Base-by-base conservation (phyloP, 2,113 vertebrate species). In the Aviceda subcristata region DNA sequence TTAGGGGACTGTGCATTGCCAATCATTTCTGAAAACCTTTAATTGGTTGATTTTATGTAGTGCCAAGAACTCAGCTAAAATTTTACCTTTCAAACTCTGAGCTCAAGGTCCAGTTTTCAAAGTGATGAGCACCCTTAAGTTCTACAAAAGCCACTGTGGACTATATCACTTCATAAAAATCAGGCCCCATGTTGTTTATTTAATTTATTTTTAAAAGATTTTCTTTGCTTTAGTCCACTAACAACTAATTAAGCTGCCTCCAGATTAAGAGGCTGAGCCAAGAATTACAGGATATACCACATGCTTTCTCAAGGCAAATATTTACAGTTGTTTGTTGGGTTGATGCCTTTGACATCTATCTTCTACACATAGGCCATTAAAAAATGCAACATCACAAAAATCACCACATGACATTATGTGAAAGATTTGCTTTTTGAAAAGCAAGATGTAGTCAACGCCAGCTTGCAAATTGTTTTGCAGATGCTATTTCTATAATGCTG, bases 211-310 rank as follows among this genome's bases (percentile, higher is more conserved):
- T 80, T 8, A 21, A 97, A 94, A 90, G 2, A 59, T 91, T 96
- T 93, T 94, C 91, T 95, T 91, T 94, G 74, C 91, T 96, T 95
- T 93, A 94, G 97, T 97, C 97, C 92, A 80, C 95, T 97, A 97
- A 94, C 97, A 97, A 97, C 84, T 95, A 97, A 97, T 97, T 96
- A 97, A 94, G 63, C 62, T 97, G 91, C 94, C 86, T 41, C 72
- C 53, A 90, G 94, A 96, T 96, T 91, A 92, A 68, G n/a, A 34
- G 62, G 66, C 63, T 30, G 50, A 84, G 85, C 86, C 94, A 92
- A 90, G 76, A 96, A 94, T 51, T 45, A 69, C 51, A 83, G 90
- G 86, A 96, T 90, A 88, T 93, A 63, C 96, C 97, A 97, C 96
- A 97, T 97, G 96, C 95, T 92, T 94, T 88, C 59, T 92, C 76